These are phyloP conservation scores for Tenthredo notha DNA, from an alignment of 2,888 invertebrate genomes.

Conservation along the genomic window DNA sequence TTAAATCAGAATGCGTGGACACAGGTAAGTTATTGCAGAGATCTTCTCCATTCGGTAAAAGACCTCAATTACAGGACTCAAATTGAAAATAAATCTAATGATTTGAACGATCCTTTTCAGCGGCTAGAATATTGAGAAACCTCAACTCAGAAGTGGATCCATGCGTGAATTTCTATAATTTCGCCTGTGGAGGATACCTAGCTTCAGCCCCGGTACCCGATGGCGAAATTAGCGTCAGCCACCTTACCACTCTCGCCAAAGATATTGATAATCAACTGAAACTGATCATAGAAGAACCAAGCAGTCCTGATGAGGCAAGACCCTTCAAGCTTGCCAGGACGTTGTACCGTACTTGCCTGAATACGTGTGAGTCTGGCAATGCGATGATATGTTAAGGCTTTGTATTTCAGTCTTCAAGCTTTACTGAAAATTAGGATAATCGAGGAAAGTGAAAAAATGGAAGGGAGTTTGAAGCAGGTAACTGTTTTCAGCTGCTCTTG, in stretches of 20 bases:
- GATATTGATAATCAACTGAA: slow-evolving; percentile 88
- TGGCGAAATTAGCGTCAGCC: slow-evolving; percentile 89
- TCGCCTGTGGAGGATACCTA: slow-evolving; percentile 89
- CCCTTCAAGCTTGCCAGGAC: slow-evolving; percentile 90
- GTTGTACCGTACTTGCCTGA: slow-evolving; percentile 93
- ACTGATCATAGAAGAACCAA: slow-evolving; percentile 84
- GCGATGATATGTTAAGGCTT: not conserved
- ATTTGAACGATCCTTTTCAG: slow-evolving; percentile 74
- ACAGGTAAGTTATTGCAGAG: slow-evolving; percentile 80
- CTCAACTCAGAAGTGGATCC: slow-evolving; percentile 87
- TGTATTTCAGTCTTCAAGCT: not conserved
- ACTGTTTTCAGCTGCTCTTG: slow-evolving; percentile 85
- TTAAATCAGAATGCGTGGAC: slow-evolving; percentile 82
- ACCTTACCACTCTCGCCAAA: slow-evolving; percentile 88
- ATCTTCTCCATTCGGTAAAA: not conserved
- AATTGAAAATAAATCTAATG: not conserved
- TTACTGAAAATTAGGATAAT: not conserved
- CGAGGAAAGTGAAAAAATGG: not conserved
- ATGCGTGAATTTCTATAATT: slow-evolving; percentile 91
- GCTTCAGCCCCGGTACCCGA: slow-evolving; percentile 88
- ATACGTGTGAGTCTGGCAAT: slow-evolving; percentile 85
- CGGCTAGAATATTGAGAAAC: slow-evolving; percentile 85
- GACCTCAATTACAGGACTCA: not conserved
- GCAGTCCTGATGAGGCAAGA: slow-evolving; percentile 81
- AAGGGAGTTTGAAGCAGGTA: not conserved